Percentiles rank a stretch among this genome's conserved stretches.
phyloP scores from a whole-genome alignment of 1,140 invertebrate species.

The Cherax destructor region DNA sequence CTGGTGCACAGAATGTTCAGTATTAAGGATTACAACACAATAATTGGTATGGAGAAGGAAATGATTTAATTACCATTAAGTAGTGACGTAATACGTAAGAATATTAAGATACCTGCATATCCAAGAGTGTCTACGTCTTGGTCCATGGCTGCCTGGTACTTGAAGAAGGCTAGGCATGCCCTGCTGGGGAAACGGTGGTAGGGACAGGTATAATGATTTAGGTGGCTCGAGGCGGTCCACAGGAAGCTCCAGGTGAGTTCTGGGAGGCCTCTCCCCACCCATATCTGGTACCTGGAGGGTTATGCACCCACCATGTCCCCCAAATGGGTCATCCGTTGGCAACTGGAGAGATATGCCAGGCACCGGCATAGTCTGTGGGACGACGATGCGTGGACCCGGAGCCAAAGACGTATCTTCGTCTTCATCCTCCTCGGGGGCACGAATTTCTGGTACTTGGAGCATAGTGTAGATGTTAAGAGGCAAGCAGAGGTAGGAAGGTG shows the following conservation, averaged over 20 bases:
- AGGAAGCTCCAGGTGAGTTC: not conserved
- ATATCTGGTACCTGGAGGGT: slow-evolving; percentile 39
- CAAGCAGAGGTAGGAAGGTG: slow-evolving; percentile 1
- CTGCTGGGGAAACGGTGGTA: slow-evolving; percentile 51
- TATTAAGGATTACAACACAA: too few relatives aligned
- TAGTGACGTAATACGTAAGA: not conserved
- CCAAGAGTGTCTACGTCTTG: slow-evolving; percentile 47
- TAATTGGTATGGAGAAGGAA: too few relatives aligned
- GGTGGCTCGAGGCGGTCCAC: slow-evolving; percentile 41
- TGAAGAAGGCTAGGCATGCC: slow-evolving; percentile 31
- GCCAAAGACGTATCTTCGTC: slow-evolving; percentile 8
- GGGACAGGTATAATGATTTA: slow-evolving; percentile 47
- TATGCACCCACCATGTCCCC: slow-evolving; percentile 19
- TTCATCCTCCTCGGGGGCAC: slow-evolving; percentile 53
- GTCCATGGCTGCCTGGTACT: slow-evolving; percentile 27
- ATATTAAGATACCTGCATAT: slow-evolving; percentile 44
- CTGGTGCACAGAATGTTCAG: too few relatives aligned
- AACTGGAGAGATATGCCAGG: slow-evolving; percentile 35
- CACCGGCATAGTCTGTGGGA: slow-evolving; percentile 3
- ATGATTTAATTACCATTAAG: too few relatives aligned
- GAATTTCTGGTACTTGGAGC: slow-evolving; percentile 57
- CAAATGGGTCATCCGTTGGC: slow-evolving; percentile 28
- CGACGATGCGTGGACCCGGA: not conserved
- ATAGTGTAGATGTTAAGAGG: slow-evolving; percentile 24
- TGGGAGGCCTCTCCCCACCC: slow-evolving; percentile 12